Evolutionary conservation across 2,888 invertebrate species (phyloP), one percentile per base, ranked within the genome.

Genomic region (Netelia virgata): DNA sequence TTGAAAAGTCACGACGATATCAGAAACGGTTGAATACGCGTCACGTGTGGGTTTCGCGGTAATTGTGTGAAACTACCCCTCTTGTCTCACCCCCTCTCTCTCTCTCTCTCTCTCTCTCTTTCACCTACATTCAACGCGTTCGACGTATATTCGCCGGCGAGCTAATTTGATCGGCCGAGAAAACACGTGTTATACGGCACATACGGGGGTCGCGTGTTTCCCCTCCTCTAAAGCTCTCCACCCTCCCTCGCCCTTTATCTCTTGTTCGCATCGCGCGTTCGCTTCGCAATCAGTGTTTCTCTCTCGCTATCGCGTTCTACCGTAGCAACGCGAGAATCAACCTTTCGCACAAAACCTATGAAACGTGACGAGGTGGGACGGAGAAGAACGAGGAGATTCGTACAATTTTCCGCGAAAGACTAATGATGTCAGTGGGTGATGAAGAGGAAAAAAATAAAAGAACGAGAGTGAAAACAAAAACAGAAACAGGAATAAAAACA

Each of bases 121-220:
- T 23, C 23, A 28, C 43, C 47, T 79, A 57, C 47, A 69, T 82
- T 74, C 55, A 59, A 36, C 61, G 70, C 50, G 70, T 78, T 82
- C 66, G 50, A 61, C 69, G 77, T 81, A 66, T 16, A 70, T 78
- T 82, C 66, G 55, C 53, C 68, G 77, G 61, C 63, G 36, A 43
- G 84, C 84, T 87, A 87, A 87, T 87, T 87, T 80, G 82, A 86
- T 78, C 78, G 85, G 64, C 78, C 80, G 87, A 86, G 86, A 87
- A 87, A 87, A 87, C 87, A 86, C 86, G 86, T 87, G 87, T 87
- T 77, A 77, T 75, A 43, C 47, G 68, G 50, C 63, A 72, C 36
- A 59, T 36, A 36, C 36, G 18, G 57, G 55, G 47, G 74, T 69
- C 85, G 70, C 82, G 82, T 82, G 79, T 82, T 82, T 79, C 84